Evolutionary conservation across 2,888 invertebrate species (phyloP), one percentile per base, ranked within the genome.

Genomic region (Oxycera nigricornis): DNA sequence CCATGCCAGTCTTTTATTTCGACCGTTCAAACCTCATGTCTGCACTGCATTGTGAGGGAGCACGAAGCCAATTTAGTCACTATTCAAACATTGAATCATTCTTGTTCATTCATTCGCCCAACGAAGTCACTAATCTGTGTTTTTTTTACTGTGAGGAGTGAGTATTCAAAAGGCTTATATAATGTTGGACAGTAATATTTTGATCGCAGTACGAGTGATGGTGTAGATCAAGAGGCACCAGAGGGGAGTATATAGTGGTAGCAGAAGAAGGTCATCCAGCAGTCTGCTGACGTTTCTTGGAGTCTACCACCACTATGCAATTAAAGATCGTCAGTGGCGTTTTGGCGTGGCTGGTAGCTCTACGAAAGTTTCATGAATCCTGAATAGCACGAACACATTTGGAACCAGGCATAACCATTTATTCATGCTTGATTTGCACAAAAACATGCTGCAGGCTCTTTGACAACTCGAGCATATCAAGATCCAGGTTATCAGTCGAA

Each of bases 1-100:
- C 17, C 3, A n/a, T 61, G 52, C 20, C 61, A 3, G 17, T 17
- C 31, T 61, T 61, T 30, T 24, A 55, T 55, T 55, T 55, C 22
- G 7, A 9, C 22, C 17, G 52, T 55, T 46, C 46, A 46, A 46
- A 46, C 46, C 11, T 46, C 57, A 57, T 55, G 28, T 57, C 14
- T 17, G 24, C 28, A 22, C 26, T 3, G 3, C 46, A 46, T 46
- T 46, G 46, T 46, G 3, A 2, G 46, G 14, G 46, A 9, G 24
- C 55, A 55, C n/a, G 35, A 62, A 35, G 62, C 62, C 39, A 62
- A 62, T 65, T 65, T 65, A 41, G 26, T 7, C 41, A 65, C 65
- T 65, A 62, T 65, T 41, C 65, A 65, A 22, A 39, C 24, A 62
- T 35, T 24, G 11, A 65, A 41, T 65, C 65, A 57, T 24, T 11